Evolutionary conservation across 37 sponge, comb jelly and placozoan species (phyloP), one percentile per base, ranked within the genome.

Genomic region (Oopsacas minuta): DNA sequence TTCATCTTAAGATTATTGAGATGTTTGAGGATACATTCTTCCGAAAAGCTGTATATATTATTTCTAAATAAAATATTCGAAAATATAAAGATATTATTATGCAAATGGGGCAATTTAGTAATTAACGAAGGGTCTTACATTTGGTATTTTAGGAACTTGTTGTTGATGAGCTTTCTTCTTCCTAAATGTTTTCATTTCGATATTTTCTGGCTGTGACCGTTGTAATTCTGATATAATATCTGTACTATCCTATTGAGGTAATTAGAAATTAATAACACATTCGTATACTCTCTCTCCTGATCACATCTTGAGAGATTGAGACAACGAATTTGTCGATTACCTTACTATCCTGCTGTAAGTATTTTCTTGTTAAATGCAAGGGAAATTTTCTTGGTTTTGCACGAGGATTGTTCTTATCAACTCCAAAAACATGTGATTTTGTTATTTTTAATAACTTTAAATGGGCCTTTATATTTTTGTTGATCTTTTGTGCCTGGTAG

Each of bases 401-500:
- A 32, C 28, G 7, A 5, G 5, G 32, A 20, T 25, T n/a, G 1
- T 61, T 61, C 22, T 61, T 12, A 20, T 20, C 22, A 61, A 61
- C 28, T 61, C 17, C 75, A 61, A 5, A 61, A 32, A n/a, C 75
- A 61, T 61, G 75, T 32, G 17, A 20, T 32, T 61, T 34, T 61
- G 75, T 61, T 61, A 61, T 3, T 61, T 61, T 61, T 61, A 3
- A n/a, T 61, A 20, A 61, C 30, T 61, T 61, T 61, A 61, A 61
- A 61, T 10, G 75, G 75, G 28, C 75, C 75, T 5, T 20, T 3
- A 34, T 61, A 12, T 61, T 61, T 42, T 61, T 5, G 22, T 61
- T 61, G 75, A 20, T 61, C 30, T 61, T 61, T 61, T 61, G 75
- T 61, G 22, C 75, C 75, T 20, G 75, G 75, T 32, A 61, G 75